phyloP scores from a whole-genome alignment of 2,113 vertebrate species.

The Coturnix japonica region DNA sequence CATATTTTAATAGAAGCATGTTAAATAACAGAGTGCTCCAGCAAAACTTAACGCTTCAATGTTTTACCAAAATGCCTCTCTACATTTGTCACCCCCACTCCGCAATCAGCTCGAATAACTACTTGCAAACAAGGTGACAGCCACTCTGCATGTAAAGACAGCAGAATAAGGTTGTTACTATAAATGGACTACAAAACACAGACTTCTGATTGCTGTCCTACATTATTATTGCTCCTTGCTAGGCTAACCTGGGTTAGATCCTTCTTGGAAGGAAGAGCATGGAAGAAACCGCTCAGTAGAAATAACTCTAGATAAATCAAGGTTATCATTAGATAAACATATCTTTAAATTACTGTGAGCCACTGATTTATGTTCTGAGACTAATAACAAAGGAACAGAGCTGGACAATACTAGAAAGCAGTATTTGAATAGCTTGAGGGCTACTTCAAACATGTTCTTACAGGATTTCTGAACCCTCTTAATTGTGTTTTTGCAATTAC shows the following conservation, averaged over 20 bases:
- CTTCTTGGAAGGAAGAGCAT: not conserved
- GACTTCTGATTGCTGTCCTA: not conserved
- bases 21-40: constrained; percentile 35
- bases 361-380: not conserved
- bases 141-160: not conserved
- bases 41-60: constrained; percentile 5
- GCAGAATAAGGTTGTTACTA: not conserved
- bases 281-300: not conserved
- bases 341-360: not conserved
- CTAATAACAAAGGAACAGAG: not conserved
- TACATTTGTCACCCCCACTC: constrained; percentile 12
- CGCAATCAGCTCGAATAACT: not conserved
- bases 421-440: not conserved
- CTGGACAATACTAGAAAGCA: not conserved
- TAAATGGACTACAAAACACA: not conserved
- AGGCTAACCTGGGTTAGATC: not conserved
- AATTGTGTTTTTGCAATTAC: not conserved
- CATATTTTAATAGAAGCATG: not conserved
- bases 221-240: not conserved
- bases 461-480: not conserved
- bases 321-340: not conserved
- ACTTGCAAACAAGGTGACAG: constrained; percentile 3
- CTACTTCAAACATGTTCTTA: not conserved
- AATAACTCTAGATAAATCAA: constrained; percentile 29
- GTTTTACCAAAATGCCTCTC: constrained; percentile 20